Evolutionary conservation across 2,113 vertebrate species (phyloP), one percentile per base, ranked within the genome.

Genomic region (Cynoglossus semilaevis): DNA sequence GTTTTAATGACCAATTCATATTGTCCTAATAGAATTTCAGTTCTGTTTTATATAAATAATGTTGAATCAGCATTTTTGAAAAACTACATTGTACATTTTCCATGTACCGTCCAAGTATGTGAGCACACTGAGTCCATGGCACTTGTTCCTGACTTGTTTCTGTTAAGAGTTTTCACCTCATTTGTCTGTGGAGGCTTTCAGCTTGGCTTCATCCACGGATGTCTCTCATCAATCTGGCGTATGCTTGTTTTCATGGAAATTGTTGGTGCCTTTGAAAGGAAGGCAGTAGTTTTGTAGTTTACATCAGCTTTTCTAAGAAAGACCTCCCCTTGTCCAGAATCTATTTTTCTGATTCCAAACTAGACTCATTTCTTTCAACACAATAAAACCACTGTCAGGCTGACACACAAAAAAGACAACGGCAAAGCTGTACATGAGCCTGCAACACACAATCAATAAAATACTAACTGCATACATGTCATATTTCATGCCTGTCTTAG

Each of bases 191-290:
- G 34, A 19, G 15, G 15, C 15, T 29, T 56, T 12, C 18, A 56
- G 15, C 36, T 52, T 18, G 15, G 36, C 16, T 16, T 18, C 11
- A 12, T 12, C 16, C 15, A 19, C 1, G 13, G 15, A 7, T 29
- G 35, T 52, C 34, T 52, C 51, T 38, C 51, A 38, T 52, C 46
- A 48, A 7, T 13, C 46, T 46, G 45, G 18, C 16, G 18, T 9
- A 47, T 10, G 10, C 45, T 18, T 18, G 17, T 11, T 11, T 22
- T 29, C 9, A 42, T 15, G 15, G 18, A 55, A 35, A 36, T 7
- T 19, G 11, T 46, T 37, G 9, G 42, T 1, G 8, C 18, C 7
- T 18, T 11, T 57, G 3, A 14, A 16, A 46, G n/a, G 36, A 4
- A 18, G 43, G 10, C 22, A 35, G 11, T 42, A 57, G 38, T 14